Conservation (phyloP, 1,140 invertebrate species). For the Euwallacea similis region DNA sequence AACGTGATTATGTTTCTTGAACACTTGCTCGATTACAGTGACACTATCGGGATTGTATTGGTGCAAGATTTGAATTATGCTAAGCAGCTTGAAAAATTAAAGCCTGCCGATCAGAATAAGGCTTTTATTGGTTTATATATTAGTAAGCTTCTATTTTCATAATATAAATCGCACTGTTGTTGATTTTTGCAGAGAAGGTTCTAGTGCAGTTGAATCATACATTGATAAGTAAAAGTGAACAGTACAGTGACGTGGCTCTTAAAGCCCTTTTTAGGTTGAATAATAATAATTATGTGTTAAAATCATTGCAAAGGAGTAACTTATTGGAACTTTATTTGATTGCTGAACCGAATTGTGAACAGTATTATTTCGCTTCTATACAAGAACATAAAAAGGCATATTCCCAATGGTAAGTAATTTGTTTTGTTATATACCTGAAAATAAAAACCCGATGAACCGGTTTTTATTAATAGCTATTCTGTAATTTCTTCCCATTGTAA, state of each 20-base stretch:
- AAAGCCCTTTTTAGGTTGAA: slow-evolving; percentile 87
- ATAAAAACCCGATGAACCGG: not conserved
- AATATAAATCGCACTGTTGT: not conserved
- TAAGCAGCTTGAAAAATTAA: slow-evolving; percentile 57
- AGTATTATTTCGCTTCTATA: slow-evolving; percentile 81
- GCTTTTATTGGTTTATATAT: slow-evolving; percentile 76
- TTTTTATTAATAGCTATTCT: no score
- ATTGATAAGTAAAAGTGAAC: slow-evolving; percentile 82
- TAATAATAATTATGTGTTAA: slow-evolving; percentile 92
- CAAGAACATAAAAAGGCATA: slow-evolving; percentile 77
- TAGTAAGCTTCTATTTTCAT: slow-evolving; percentile 58
- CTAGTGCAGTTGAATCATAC: slow-evolving; percentile 82
- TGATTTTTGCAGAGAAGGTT: slow-evolving; percentile 71
- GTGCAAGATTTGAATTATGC: slow-evolving; percentile 63
- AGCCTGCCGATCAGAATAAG: slow-evolving; percentile 59
- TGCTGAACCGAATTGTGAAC: slow-evolving; percentile 81
- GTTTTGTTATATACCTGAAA: not conserved
- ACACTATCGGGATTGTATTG: slow-evolving; percentile 70
- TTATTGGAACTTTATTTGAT: slow-evolving; percentile 78
- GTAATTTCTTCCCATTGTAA: no score
- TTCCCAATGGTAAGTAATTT: slow-evolving; percentile 65
- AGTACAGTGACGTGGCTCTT: slow-evolving; percentile 78
- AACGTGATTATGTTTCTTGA: slow-evolving; percentile 90
- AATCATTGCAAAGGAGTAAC: slow-evolving; percentile 81
- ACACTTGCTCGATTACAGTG: slow-evolving; percentile 77